phyloP scores from a whole-genome alignment of 2,113 vertebrate species.

The Colius striatus region DNA sequence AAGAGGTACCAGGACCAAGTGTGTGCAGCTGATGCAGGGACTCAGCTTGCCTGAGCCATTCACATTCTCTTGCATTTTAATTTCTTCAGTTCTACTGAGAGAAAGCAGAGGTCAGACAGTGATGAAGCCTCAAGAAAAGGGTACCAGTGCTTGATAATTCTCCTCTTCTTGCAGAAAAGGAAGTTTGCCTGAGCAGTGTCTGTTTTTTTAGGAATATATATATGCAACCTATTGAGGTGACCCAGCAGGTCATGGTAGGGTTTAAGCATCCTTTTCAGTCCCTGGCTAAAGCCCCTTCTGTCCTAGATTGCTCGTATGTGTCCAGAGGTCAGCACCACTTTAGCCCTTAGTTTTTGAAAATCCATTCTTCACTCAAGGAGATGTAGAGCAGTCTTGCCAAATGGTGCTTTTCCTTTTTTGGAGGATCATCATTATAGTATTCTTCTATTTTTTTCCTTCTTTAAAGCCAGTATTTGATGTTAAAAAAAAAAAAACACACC shows the following conservation, averaged over 20 bases:
- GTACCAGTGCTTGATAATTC: not conserved
- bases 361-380: not conserved
- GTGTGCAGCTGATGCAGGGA: not conserved
- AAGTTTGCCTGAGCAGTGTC: not conserved
- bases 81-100: not conserved
- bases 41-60: not conserved
- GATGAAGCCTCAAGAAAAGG: not conserved
- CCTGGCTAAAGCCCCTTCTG: not conserved
- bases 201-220: not conserved
- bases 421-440: not conserved
- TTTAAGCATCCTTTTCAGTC: not conserved
- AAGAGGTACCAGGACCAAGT: not conserved
- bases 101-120: not conserved
- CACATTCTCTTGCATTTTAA: not conserved
- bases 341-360: not conserved
- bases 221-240: not conserved
- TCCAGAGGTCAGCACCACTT: not conserved
- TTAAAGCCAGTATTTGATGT: not conserved
- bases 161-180: not conserved
- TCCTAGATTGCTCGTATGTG: not conserved
- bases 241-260: not conserved
- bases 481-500: not conserved
- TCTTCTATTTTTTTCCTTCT: not conserved
- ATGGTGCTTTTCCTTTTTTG: not conserved
- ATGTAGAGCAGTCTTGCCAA: not conserved